These are phyloP conservation scores for Trachymyrmex septentrionalis DNA, from an alignment of 1,140 invertebrate genomes.

Conservation along the genomic window DNA sequence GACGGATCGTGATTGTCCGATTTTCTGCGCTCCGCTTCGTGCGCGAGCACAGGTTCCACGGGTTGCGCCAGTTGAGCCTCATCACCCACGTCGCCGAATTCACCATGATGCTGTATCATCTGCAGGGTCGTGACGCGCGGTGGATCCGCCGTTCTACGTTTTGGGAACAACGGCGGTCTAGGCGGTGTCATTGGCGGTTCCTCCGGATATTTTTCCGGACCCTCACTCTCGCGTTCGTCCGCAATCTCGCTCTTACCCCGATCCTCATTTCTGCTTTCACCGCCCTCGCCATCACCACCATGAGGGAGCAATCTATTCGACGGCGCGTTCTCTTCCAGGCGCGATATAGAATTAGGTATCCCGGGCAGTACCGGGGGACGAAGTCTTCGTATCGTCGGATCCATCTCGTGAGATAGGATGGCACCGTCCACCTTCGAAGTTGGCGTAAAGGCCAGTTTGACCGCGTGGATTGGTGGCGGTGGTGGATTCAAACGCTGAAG, in stretches of 20 bases:
- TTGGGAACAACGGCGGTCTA: conserved; percentile 82
- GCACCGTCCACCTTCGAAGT: conserved; percentile 56
- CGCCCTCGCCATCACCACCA: conserved; percentile 56
- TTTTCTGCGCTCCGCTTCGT: conserved; percentile 70
- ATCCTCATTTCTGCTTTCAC: conserved; percentile 26
- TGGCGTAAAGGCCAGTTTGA: conserved; percentile 46
- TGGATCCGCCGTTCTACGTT: conserved; percentile 79
- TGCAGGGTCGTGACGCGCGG: conserved; percentile 87
- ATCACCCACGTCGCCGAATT: conserved; percentile 67
- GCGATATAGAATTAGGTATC: conserved; percentile 15
- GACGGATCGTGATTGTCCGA: conserved; percentile 58
- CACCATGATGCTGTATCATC: conserved; percentile 88
- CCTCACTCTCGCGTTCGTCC: conserved; percentile 44
- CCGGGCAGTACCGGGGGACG: conserved; percentile 20
- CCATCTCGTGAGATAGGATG: conserved; percentile 36
- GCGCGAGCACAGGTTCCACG: conserved; percentile 2
- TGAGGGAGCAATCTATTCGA: conserved; percentile 62
- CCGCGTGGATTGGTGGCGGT: conserved; percentile 81
- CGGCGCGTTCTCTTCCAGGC: conserved; percentile 22
- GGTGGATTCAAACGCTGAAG: conserved; percentile 86
- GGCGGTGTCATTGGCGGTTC: conserved; percentile 85
- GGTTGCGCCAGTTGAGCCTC: not conserved
- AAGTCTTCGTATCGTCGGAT: conserved; percentile 64
- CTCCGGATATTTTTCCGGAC: conserved; percentile 80
- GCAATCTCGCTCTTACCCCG: not conserved